A percentile compares a stretch with the other conserved stretches of the same genome.
Evolutionary conservation across 2,888 invertebrate species (phyloP).

Genomic region (Kuschelorhynchus macadamiae): DNA sequence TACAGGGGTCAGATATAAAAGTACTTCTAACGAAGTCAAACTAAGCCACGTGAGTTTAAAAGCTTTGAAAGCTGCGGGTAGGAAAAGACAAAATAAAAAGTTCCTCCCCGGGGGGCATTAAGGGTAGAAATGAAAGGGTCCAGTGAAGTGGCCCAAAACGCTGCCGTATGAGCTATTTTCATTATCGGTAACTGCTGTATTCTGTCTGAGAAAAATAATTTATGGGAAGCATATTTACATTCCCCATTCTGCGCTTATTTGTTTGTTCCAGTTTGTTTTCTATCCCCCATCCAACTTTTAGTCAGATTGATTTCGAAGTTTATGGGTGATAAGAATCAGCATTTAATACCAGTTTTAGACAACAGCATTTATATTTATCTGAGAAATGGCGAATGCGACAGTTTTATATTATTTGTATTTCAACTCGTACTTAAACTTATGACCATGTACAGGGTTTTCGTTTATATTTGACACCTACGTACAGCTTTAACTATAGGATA

Average conservation of each 20-base stretch:
- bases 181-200: conserved; percentile 62
- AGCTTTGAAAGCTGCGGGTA: conserved; percentile 28
- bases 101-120: conserved; percentile 15
- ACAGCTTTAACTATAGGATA: no score
- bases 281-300: conserved; percentile 14
- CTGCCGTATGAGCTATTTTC: conserved; percentile 59
- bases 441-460: no score
- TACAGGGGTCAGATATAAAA: neutral
- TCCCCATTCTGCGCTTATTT: conserved; percentile 30
- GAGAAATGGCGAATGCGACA: no score
- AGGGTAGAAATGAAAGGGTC: conserved; percentile 20
- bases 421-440: no score
- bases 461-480: no score
- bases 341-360: no score
- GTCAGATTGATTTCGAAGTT: conserved; percentile 3
- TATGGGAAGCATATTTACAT: conserved; percentile 58
- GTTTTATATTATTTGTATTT: no score
- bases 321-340: neutral
- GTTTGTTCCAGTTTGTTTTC: conserved; percentile 16
- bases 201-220: conserved; percentile 60
- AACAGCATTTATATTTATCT: no score
- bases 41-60: conserved; percentile 10
- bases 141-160: conserved; percentile 44
- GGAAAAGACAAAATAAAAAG: conserved; percentile 37
- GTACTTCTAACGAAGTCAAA: conserved; percentile 3